Evolutionary conservation across 2,113 vertebrate species (phyloP).

Genomic region (Dermatemys mawii): DNA sequence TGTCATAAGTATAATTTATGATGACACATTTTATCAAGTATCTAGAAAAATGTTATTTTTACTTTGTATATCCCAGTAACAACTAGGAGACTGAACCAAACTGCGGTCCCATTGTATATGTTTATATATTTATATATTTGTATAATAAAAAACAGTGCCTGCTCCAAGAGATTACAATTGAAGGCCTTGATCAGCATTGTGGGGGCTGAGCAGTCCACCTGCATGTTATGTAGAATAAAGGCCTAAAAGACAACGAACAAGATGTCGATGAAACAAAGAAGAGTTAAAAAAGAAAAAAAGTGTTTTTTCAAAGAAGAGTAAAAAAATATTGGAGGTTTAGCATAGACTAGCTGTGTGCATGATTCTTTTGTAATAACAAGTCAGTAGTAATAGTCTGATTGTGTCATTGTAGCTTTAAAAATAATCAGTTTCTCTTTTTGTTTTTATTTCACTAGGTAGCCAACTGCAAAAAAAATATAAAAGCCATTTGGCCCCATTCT

Average conservation of each 20-base stretch:
- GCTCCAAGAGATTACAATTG: not conserved
- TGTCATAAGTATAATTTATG: not conserved
- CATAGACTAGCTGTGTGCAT: not conserved
- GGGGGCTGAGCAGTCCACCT: not conserved
- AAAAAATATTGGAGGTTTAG: not conserved
- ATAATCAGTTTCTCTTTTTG: not conserved
- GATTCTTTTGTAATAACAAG: not conserved
- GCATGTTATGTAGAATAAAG: not conserved
- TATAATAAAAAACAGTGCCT: not conserved
- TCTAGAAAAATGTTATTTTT: not conserved
- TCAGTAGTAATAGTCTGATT: not conserved
- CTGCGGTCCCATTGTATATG: not conserved
- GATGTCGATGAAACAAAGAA: not conserved
- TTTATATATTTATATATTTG: no score
- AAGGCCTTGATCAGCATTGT: not conserved
- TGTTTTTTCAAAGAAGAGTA: no score
- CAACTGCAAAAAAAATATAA: not conserved
- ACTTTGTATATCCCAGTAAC: not conserved
- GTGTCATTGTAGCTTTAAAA: not conserved
- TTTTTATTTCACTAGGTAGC: not conserved
- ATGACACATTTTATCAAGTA: not conserved
- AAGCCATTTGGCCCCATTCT: not conserved
- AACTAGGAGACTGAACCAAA: not conserved
- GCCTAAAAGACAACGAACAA: not conserved
- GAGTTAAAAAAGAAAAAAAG: no score